Conservation (phyloP, 2,797 vertebrate genomes). For the Lycodopsis pacificus region DNA sequence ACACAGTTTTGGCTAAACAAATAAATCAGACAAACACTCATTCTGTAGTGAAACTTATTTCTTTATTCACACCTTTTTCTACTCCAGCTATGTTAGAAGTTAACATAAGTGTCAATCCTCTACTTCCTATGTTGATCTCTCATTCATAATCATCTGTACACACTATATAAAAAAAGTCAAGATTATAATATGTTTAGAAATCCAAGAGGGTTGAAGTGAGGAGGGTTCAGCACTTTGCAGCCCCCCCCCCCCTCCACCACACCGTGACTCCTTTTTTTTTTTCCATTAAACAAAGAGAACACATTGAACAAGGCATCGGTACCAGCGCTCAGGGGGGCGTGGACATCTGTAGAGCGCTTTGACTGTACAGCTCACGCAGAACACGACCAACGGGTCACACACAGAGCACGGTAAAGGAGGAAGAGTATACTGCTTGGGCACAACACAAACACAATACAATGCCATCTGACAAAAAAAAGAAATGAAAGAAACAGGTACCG, state of each 20-base stretch:
- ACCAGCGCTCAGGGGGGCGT: slow-evolving; percentile 82
- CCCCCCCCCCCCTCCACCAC: slow-evolving; percentile 68
- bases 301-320: slow-evolving; percentile 84
- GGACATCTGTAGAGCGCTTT: slow-evolving; percentile 87
- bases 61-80: slow-evolving; percentile 86
- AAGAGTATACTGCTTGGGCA: slow-evolving; percentile 80
- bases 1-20: not conserved
- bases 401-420: slow-evolving; percentile 81
- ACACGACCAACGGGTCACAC: slow-evolving; percentile 82
- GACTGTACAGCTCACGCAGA: slow-evolving; percentile 82
- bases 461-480: slow-evolving; percentile 75
- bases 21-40: slow-evolving; percentile 28
- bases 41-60: slow-evolving; percentile 64
- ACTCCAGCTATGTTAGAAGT: slow-evolving; percentile 86
- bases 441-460: slow-evolving; percentile 83
- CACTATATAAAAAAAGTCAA: slow-evolving; percentile 90
- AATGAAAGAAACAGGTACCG: slow-evolving; percentile 58
- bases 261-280: slow-evolving; percentile 34
- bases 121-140: slow-evolving; percentile 82
- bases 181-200: slow-evolving; percentile 86
- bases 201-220: slow-evolving; percentile 70
- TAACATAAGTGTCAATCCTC: slow-evolving; percentile 82
- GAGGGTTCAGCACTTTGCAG: slow-evolving; percentile 71
- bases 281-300: slow-evolving; percentile 62
- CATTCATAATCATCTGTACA: slow-evolving; percentile 80